Percentiles rank a stretch among this genome's conserved stretches.
phyloP scores from a whole-genome alignment of 2,113 vertebrate genomes.

The Butastur rufipennis region DNA sequence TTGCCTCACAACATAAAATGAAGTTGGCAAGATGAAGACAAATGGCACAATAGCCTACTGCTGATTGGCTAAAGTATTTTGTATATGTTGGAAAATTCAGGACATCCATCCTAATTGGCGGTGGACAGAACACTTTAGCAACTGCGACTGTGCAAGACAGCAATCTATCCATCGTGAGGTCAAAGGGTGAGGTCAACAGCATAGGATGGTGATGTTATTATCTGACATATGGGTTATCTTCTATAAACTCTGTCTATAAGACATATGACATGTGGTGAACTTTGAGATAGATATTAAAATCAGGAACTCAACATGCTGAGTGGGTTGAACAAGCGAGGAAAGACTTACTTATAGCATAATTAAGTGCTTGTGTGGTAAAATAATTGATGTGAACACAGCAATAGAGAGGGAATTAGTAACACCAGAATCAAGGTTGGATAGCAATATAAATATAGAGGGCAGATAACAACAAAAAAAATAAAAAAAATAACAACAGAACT shows the following conservation, averaged over 20 bases:
- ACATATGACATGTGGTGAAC: not conserved
- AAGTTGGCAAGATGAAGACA: conserved; percentile 77
- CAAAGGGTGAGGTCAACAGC: conserved; percentile 62
- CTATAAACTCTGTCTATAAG: not conserved
- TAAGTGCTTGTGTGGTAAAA: not conserved
- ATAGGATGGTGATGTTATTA: conserved; percentile 46
- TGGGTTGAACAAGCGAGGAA: not conserved
- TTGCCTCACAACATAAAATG: conserved; percentile 5
- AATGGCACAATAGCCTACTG: conserved; percentile 67
- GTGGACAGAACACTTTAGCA: conserved; percentile 58
- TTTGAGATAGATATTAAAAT: not conserved
- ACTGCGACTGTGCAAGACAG: conserved; percentile 51
- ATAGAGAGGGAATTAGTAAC: not conserved
- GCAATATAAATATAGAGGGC: not conserved
- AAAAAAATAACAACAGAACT: not conserved
- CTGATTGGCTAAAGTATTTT: conserved; percentile 68
- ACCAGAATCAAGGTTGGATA: not conserved
- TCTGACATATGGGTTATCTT: conserved; percentile 54
- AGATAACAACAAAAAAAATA: not conserved
- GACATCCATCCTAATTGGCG: conserved; percentile 72
- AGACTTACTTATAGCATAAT: not conserved
- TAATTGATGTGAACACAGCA: not conserved
- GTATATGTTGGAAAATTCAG: conserved; percentile 59
- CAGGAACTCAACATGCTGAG: not conserved
- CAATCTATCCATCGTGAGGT: conserved; percentile 67